Conservation (phyloP, 1,140 invertebrate species). For the Platyscapa corneri region DNA sequence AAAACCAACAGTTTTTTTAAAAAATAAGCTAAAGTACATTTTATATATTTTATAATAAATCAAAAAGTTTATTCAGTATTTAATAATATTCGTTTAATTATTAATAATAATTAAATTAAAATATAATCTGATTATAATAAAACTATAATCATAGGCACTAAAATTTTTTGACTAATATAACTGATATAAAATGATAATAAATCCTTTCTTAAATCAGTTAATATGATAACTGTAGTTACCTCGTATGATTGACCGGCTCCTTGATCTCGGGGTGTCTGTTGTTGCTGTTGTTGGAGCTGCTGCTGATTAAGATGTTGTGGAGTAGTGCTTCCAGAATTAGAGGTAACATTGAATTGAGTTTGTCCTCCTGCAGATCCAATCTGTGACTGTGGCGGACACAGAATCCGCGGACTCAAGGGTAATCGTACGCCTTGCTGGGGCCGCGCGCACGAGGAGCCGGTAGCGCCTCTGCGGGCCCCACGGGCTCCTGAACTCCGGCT, state of each 20-base stretch:
- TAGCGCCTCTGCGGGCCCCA: slow-evolving; percentile 60
- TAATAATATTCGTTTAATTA: no score
- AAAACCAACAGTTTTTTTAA: no score
- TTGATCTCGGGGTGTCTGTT: slow-evolving; percentile 46
- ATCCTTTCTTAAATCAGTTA: no score
- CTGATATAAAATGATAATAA: no score
- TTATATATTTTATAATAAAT: no score
- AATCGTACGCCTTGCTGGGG: slow-evolving; percentile 56
- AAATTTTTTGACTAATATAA: no score
- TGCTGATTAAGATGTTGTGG: neutral
- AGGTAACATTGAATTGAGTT: slow-evolving; percentile 4
- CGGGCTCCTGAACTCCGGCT: slow-evolving; percentile 66
- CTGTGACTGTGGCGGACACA: slow-evolving; percentile 62
- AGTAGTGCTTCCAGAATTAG: neutral
- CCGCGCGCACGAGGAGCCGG: slow-evolving; percentile 55
- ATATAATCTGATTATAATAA: no score
- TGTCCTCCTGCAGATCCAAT: neutral
- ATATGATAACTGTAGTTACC: neutral
- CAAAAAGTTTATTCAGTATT: no score
- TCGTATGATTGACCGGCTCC: slow-evolving; percentile 49
- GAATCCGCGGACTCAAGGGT: slow-evolving; percentile 63
- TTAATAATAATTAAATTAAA: no score
- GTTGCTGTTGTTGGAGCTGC: neutral
- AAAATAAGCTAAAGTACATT: no score
- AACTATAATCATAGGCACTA: no score